phyloP scores from a whole-genome alignment of 2,888 invertebrate genomes.

The Anarsia innoxiella region DNA sequence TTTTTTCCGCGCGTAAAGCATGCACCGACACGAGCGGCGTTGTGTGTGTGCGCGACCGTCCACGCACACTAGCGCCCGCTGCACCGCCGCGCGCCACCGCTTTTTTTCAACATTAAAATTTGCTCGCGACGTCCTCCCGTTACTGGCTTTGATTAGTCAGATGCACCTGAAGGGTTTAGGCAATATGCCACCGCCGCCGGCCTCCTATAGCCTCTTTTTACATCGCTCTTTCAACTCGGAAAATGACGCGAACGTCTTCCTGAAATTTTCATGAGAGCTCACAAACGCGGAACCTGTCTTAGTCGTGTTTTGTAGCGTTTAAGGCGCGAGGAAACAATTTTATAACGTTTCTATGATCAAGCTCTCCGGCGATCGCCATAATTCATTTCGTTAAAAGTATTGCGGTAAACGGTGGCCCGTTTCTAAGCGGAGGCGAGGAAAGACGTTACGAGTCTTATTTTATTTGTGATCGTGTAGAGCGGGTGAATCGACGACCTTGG shows the following conservation, averaged over 20 bases:
- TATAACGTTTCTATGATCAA: conserved; percentile 48
- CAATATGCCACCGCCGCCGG: conserved; percentile 26
- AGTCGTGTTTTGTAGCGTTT: conserved; percentile 15
- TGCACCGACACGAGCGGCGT: conserved; percentile 57
- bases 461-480: conserved; percentile 15
- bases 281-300: no score
- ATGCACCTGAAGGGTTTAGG: conserved; percentile 52
- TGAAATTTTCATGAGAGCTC: no score
- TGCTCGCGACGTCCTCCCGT: conserved; percentile 36
- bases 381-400: conserved; percentile 52
- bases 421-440: conserved; percentile 34
- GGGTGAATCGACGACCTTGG: conserved; percentile 45
- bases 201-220: conserved; percentile 15
- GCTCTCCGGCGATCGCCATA: conserved; percentile 38
- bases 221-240: conserved; percentile 10
- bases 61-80: conserved; percentile 44
- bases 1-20: conserved; percentile 77
- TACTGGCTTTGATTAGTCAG: conserved; percentile 48
- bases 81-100: conserved; percentile 38
- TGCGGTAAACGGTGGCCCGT: conserved; percentile 43
- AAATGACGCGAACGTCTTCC: conserved; percentile 15
- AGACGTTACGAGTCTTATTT: conserved; percentile 3
- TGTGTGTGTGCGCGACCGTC: conserved; percentile 42
- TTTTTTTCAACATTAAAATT: conserved; percentile 65
- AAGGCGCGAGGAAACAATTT: conserved; percentile 38